A percentile compares a stretch with the other conserved stretches of the same genome.
Evolutionary conservation across 2,797 vertebrate genomes (phyloP).

Genomic region (Pampus argenteus): DNA sequence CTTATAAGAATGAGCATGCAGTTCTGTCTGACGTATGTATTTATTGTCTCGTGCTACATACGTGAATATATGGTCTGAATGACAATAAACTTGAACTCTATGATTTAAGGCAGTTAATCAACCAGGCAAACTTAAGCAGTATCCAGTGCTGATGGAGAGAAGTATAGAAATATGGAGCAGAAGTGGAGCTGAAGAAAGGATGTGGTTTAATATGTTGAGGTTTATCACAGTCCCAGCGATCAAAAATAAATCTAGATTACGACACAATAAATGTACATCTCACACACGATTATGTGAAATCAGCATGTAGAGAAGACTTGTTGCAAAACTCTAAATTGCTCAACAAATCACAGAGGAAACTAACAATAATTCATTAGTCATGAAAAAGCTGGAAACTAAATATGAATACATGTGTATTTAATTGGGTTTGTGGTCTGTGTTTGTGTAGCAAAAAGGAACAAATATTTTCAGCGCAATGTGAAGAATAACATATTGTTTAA

Average conservation of each 20-base stretch:
- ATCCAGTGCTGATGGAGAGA: not conserved
- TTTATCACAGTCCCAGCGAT: conserved; percentile 4
- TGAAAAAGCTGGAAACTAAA: not conserved
- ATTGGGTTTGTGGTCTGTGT: not conserved
- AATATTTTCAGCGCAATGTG: not conserved
- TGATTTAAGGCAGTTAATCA: no score
- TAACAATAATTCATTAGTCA: not conserved
- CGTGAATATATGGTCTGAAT: no score
- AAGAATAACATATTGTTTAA: not conserved
- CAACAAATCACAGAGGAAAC: not conserved
- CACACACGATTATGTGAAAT: not conserved
- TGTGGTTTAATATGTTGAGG: conserved; percentile 1
- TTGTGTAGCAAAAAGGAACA: not conserved
- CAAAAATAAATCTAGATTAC: conserved; percentile 1
- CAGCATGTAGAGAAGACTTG: not conserved
- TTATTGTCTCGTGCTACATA: no score
- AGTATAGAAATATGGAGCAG: not conserved
- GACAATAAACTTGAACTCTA: no score
- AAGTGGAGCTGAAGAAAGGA: not conserved
- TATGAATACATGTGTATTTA: not conserved
- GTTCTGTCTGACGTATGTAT: no score
- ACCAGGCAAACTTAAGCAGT: not conserved
- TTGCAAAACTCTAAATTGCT: not conserved
- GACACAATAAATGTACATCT: not conserved
- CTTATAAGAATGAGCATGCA: no score